These are phyloP conservation scores for Clunio marinus DNA, from an alignment of 2,888 invertebrate genomes.

Conservation along the genomic window DNA sequence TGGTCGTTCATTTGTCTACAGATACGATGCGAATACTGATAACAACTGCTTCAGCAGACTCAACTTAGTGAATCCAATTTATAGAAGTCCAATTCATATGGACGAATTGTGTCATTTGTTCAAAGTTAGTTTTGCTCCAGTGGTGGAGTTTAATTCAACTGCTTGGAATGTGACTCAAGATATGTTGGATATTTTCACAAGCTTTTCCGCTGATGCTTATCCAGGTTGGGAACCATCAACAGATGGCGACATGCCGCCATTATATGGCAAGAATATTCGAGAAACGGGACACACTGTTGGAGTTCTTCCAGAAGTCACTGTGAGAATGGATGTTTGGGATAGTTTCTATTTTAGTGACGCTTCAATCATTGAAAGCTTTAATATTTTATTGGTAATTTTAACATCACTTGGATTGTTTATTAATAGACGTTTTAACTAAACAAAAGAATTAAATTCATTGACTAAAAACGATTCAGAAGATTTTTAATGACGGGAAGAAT, in stretches of 20 bases:
- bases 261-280: neutral
- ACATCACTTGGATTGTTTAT: too few species aligned
- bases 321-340: neutral
- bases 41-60: neutral
- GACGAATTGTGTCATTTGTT: neutral
- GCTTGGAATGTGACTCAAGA: neutral
- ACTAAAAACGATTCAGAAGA: slow-evolving; percentile 45
- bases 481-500: slow-evolving; percentile 60
- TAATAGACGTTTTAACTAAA: neutral
- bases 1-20: neutral
- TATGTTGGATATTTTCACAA: neutral
- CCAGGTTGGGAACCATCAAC: neutral
- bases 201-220: neutral
- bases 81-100: neutral
- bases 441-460: neutral
- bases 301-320: neutral
- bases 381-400: too few species aligned
- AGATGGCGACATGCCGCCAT: neutral
- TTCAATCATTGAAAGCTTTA: too few species aligned
- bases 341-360: too few species aligned
- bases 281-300: neutral
- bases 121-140: neutral
- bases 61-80: neutral
- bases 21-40: neutral
- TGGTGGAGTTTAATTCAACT: neutral